Base-by-base conservation (phyloP, 2,888 invertebrate species). In the Scaptodrosophila latifasciaeformis region DNA sequence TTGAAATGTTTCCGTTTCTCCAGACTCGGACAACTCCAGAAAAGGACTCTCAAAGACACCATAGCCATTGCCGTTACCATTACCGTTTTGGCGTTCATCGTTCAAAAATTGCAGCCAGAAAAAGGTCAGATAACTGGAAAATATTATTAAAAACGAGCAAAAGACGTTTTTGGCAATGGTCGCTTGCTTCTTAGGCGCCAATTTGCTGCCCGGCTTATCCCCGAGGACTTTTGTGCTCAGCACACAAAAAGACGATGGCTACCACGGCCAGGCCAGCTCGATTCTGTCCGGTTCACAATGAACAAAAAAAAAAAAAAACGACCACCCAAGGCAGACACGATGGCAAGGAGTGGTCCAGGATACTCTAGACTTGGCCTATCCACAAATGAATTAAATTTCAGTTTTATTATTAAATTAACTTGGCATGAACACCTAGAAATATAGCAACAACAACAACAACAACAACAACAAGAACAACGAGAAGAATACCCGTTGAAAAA, bases 351-450 rank as follows among this genome's bases (percentile, higher is more conserved):
- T n/a, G n/a, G n/a, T n/a, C n/a, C n/a, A 17, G 18, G 21, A 34
- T 5, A 1, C 15, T 3, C 18, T 30, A 45, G 35, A 51, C 34
- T 45, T 27, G 62, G 80, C 76, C 74, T 81, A 79, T 82, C 77
- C 82, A 67, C 82, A 83, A 83, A 83, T 81, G 82, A 82, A 82
- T 82, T 83, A 77, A 82, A 82, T 82, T 82, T 75, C 70, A 82
- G 70, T 81, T 82, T 83, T 81, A 72, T 80, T 78, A 82, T 82
- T 83, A 82, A 82, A 82, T 83, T 83, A 83, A 79, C 81, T 81
- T 82, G 81, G 81, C 82, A 81, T 82, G 81, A 82, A 83, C 82
- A 80, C 83, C 81, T 82, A 80, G 82, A 82, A 78, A 70, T 79
- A 67, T 65, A 67, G 46, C 65, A 70, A 59, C 71, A 67, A 68